Base-by-base conservation (phyloP, 2,888 invertebrate genomes). In the Nowickia ferox region DNA sequence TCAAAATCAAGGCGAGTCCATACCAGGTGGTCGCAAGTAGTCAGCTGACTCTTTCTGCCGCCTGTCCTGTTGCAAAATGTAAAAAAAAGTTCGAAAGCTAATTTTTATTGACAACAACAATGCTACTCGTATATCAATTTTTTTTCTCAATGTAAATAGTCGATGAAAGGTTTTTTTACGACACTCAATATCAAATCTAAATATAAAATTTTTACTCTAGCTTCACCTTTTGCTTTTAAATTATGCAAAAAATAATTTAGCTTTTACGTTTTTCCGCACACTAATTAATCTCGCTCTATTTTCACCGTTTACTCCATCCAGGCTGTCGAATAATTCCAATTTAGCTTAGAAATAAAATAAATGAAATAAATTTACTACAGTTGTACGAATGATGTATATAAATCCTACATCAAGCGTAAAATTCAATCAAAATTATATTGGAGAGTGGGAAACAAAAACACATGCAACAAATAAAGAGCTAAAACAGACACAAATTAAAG, bases 321-420 rank as follows among this genome's bases (percentile, higher is more conserved):
- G 2, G 9, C 61, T 48, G 22, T 17, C 13, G 59, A 17, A 46
- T 74, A 40, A 46, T 46, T 53, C 17, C 9, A 51, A 51, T 63
- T 59, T 8, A 44, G n/a, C 19, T 53, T 13, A 57, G 44, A 57
- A 57, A 65, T 10, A 55, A 63, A 63, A 46, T 15, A 65, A 51
- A 71, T 13, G 19, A 30, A 69, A 48, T 17, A 65, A 59, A 22
- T 51, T 44, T 48, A 10, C 44, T 44, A 40, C 19, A 19, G 19
- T 57, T 55, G 57, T 19, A 84, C 69, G 71, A 79, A 63, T 79
- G 63, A 79, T 84, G 63, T 55, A 63, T 22, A 65, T 69, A 74
- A 84, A 78, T 74, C 55, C 55, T 38, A 69, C 42, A 75, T 75
- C 78, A 74, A 69, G 69, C 79, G 61, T 79, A 69, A 84, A 84